Conservation (phyloP, 2,113 vertebrate species). For the Echinops telfairi region DNA sequence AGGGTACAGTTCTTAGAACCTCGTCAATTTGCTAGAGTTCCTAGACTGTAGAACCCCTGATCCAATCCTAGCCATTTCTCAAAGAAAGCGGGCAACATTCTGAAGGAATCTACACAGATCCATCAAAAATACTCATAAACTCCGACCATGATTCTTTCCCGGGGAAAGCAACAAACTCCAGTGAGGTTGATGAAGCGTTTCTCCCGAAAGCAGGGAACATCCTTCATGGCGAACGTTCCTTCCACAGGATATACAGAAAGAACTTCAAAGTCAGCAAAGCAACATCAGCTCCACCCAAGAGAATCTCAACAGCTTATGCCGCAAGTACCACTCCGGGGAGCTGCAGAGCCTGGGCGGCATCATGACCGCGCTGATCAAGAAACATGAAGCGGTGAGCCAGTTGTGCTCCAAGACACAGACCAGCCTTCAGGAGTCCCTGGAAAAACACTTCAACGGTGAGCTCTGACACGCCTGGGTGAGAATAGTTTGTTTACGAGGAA, state of each 20-base stretch:
- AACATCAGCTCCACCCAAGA: constrained; percentile 91
- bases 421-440: constrained; percentile 92
- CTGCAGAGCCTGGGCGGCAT: constrained; percentile 90
- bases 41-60: not conserved
- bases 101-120: not conserved
- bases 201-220: not conserved
- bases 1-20: not conserved
- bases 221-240: not conserved
- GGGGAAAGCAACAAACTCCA: not conserved
- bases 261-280: constrained; percentile 92
- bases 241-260: constrained; percentile 91
- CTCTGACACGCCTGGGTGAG: constrained; percentile 12
- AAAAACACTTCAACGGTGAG: constrained; percentile 93
- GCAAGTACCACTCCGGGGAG: constrained; percentile 92
- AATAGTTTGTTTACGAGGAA: constrained; percentile 53
- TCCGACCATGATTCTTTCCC: not conserved
- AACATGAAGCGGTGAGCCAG: constrained; percentile 92
- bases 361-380: constrained; percentile 92
- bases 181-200: not conserved
- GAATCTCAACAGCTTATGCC: constrained; percentile 92
- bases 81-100: not conserved
- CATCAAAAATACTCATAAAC: not conserved
- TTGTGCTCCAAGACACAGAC: constrained; percentile 90
- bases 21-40: not conserved
- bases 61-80: not conserved